These are phyloP conservation scores for Pinctada fucata DNA, from an alignment of 2,888 invertebrate species.

Conservation along the genomic window DNA sequence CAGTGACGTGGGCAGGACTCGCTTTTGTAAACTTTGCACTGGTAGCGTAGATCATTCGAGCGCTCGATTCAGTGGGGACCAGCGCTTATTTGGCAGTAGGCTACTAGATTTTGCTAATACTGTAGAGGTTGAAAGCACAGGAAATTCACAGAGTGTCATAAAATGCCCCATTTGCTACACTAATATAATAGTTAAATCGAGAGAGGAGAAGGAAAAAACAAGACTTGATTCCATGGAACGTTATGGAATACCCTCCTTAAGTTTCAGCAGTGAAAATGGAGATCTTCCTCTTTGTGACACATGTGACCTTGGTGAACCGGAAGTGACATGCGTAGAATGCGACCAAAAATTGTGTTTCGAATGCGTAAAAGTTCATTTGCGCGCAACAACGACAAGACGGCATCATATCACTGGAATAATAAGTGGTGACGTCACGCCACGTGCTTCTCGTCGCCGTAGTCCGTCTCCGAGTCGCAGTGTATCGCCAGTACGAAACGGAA, in stretches of 20 bases:
- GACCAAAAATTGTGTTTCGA: conserved; percentile 41
- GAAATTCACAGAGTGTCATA: conserved; percentile 24
- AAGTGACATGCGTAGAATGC: conserved; percentile 38
- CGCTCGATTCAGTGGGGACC: background rate
- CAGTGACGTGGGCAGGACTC: conserved; percentile 19
- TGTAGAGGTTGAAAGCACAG: conserved; percentile 22
- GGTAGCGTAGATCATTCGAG: background rate
- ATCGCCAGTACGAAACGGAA: conserved; percentile 23
- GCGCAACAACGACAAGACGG: conserved; percentile 27
- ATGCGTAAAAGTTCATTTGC: conserved; percentile 35
- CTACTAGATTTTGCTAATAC: conserved; percentile 18
- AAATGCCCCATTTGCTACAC: conserved; percentile 38
- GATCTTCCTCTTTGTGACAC: conserved; percentile 31
- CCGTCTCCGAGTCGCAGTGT: conserved; percentile 13
- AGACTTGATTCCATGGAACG: conserved; percentile 20
- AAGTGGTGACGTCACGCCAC: conserved; percentile 15
- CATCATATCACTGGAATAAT: conserved; percentile 39
- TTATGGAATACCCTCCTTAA: conserved; percentile 30
- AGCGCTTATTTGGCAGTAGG: conserved; percentile 11
- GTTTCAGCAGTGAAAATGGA: conserved; percentile 30
- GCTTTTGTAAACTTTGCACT: conserved; percentile 24
- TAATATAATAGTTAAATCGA: conserved; percentile 28
- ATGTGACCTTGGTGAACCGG: conserved; percentile 30
- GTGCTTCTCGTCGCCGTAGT: background rate
- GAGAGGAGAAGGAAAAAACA: conserved; percentile 8